Evolutionary conservation across 2,888 invertebrate species (phyloP).

Genomic region (Zeuzera pyrina): DNA sequence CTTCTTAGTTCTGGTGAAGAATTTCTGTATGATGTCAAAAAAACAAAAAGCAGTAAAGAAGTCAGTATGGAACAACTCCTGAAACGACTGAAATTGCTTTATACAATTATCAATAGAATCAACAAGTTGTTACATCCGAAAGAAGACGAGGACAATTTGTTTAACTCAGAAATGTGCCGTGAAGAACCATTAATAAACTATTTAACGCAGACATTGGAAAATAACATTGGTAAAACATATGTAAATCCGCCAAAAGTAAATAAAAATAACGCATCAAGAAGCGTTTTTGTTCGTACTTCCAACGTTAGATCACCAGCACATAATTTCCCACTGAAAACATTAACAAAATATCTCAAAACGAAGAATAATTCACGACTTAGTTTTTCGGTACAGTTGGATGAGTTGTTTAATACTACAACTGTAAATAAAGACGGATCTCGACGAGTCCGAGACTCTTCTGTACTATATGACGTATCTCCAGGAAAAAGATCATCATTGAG

Average conservation of each 20-base stretch:
- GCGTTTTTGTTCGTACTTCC: constrained; percentile 41
- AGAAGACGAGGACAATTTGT: constrained; percentile 43
- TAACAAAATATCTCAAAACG: constrained; percentile 40
- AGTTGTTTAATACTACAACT: constrained; percentile 31
- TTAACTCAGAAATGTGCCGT: constrained; percentile 30
- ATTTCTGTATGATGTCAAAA: constrained; percentile 32
- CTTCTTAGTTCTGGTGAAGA: constrained; percentile 31
- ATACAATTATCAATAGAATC: constrained; percentile 47
- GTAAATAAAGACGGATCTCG: constrained; percentile 10
- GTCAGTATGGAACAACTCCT: constrained; percentile 37
- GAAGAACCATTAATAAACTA: constrained; percentile 27
- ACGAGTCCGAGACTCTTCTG: constrained; percentile 30
- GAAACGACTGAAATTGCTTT: constrained; percentile 51
- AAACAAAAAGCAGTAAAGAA: constrained; percentile 22
- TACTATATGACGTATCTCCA: constrained; percentile 45
- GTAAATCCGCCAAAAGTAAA: constrained; percentile 33
- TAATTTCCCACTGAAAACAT: constrained; percentile 36
- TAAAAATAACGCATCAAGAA: constrained; percentile 40
- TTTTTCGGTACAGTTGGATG: constrained; percentile 51
- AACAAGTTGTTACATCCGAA: constrained; percentile 41
- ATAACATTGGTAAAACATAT: constrained; percentile 34
- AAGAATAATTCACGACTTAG: constrained; percentile 42
- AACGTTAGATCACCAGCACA: constrained; percentile 38
- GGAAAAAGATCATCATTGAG: constrained; percentile 43
- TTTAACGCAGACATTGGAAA: constrained; percentile 37